Conservation (phyloP, 1,140 invertebrate genomes). For the Hypsibius dujardini region DNA sequence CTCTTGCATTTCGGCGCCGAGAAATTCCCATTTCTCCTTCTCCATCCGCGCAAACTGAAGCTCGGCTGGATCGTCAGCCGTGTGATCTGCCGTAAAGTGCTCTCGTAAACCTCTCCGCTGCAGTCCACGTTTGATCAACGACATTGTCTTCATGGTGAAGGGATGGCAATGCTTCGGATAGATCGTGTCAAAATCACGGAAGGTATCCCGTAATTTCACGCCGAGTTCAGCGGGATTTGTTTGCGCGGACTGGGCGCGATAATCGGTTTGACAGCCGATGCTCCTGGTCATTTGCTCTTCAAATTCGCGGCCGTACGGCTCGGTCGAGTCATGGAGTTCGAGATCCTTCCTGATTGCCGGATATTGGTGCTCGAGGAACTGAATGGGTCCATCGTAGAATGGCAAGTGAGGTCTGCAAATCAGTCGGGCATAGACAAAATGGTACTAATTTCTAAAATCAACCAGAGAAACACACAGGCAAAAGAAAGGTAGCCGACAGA, state of each 20-base stretch:
- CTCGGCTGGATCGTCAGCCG: background rate
- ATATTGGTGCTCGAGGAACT: background rate
- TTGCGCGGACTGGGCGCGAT: slow-evolving; percentile 3
- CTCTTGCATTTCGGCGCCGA: background rate
- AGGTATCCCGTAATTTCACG: background rate
- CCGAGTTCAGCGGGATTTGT: background rate
- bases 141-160: background rate
- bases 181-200: background rate
- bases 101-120: background rate
- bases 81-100: background rate
- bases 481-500: too few species aligned
- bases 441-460: too few species aligned
- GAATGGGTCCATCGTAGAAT: background rate
- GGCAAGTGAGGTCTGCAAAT: background rate
- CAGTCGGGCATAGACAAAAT: too few species aligned
- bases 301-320: background rate
- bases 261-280: slow-evolving; percentile 1
- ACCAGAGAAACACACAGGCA: too few species aligned
- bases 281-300: background rate
- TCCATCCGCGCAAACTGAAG: background rate
- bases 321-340: background rate
- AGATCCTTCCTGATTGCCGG: background rate
- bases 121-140: background rate
- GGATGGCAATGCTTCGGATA: background rate
- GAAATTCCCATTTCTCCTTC: background rate